Evolutionary conservation across 2,888 invertebrate genomes (phyloP).

Genomic region (Liodrosophila aerea): DNA sequence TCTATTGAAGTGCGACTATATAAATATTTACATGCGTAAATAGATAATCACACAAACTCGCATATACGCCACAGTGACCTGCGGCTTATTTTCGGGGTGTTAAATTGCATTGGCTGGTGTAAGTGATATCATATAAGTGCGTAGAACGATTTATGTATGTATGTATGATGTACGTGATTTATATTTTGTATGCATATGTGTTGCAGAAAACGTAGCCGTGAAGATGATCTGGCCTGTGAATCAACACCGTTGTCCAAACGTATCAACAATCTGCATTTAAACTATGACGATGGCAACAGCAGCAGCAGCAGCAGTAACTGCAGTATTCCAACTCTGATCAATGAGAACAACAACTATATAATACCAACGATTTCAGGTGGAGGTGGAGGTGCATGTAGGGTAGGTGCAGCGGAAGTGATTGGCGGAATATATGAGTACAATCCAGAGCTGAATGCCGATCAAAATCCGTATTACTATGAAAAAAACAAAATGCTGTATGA

Average conservation of each 20-base stretch:
- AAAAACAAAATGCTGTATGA: conserved; percentile 93
- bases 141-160: too few relatives aligned
- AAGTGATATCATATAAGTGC: too few relatives aligned
- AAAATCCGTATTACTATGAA: conserved; percentile 93
- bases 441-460: conserved; percentile 89
- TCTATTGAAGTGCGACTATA: conserved; percentile 13
- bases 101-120: conserved; percentile 11
- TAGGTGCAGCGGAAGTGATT: conserved; percentile 33
- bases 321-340: conserved; percentile 51
- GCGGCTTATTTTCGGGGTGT: conserved; percentile 21
- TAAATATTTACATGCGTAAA: conserved; percentile 18
- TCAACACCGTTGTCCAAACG: conserved; percentile 93
- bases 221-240: conserved; percentile 89
- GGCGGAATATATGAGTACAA: conserved; percentile 83
- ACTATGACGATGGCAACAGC: conserved; percentile 66
- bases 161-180: too few relatives aligned
- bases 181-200: not conserved
- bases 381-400: conserved; percentile 11
- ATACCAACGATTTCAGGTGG: conserved; percentile 38
- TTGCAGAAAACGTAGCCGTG: conserved; percentile 89
- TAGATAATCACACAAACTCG: conserved; percentile 19
- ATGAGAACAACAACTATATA: conserved; percentile 54
- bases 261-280: conserved; percentile 94
- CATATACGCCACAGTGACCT: conserved; percentile 37
- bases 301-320: conserved; percentile 65